Percentiles rank a stretch among this genome's conserved stretches.
Conservation (phyloP, 2,113 vertebrate species). For the Irena cyanogastra region DNA sequence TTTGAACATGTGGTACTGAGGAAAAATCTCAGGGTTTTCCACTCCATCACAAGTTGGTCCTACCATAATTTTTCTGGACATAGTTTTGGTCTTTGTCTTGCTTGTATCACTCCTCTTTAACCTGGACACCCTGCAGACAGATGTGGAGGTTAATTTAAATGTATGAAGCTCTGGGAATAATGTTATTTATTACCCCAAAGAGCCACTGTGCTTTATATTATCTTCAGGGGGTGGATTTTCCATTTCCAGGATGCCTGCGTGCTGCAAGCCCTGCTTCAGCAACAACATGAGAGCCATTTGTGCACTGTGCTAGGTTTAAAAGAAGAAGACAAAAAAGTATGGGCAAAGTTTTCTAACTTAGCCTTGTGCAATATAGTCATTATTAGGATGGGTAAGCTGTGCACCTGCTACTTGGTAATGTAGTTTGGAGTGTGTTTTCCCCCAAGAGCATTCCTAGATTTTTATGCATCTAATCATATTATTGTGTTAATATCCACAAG, state of each 20-base stretch:
- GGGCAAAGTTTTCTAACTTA: neutral
- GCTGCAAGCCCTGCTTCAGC: neutral
- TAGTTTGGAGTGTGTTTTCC: neutral
- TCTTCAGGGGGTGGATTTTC: neutral
- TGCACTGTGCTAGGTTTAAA: neutral
- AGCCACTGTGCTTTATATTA: neutral
- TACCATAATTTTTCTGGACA: neutral
- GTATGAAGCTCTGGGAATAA: neutral
- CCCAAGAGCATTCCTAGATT: neutral
- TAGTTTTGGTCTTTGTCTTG: neutral
- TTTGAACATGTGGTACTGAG: neutral
- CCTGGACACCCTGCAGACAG: neutral
- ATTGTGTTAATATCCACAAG: neutral
- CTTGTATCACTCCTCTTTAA: neutral
- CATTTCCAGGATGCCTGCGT: rapidly evolving
- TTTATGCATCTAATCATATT: neutral
- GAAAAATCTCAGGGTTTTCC: neutral
- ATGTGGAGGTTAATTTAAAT: neutral
- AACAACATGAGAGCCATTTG: neutral
- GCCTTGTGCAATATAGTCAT: neutral
- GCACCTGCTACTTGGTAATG: neutral
- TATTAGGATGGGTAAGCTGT: neutral
- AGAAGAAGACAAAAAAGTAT: neutral
- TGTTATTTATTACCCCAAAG: neutral
- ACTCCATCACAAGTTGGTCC: neutral